Conservation (phyloP, 2,113 vertebrate genomes). For the Papio anubis region DNA sequence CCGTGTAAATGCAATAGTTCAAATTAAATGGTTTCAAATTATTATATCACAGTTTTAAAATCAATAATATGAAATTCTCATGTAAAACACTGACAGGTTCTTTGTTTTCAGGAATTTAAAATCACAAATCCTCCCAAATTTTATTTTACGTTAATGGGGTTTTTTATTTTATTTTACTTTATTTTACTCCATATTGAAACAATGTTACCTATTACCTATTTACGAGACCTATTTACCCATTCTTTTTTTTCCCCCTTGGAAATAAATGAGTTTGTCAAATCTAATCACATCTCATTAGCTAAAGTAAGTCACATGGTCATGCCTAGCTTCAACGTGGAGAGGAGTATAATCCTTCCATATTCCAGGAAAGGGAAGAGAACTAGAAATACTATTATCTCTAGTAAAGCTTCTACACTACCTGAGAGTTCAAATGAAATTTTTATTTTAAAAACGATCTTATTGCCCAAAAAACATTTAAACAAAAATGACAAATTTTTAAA, state of each 20-base stretch:
- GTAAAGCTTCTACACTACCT: background rate
- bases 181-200: background rate
- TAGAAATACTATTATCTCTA: background rate
- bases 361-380: background rate
- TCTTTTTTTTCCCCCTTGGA: background rate
- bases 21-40: background rate
- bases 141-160: background rate
- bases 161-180: background rate
- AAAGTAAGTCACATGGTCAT: background rate
- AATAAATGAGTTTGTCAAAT: background rate
- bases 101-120: background rate
- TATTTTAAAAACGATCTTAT: background rate
- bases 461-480: background rate
- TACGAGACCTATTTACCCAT: background rate
- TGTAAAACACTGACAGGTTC: background rate
- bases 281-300: background rate
- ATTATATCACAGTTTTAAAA: background rate
- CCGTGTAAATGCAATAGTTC: background rate
- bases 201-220: background rate
- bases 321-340: background rate
- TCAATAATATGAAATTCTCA: background rate
- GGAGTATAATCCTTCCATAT: background rate
- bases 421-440: background rate
- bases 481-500: background rate
- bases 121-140: background rate